Evolutionary conservation across 2,797 vertebrate genomes (phyloP).

Genomic region (Pagetopsis macropterus): DNA sequence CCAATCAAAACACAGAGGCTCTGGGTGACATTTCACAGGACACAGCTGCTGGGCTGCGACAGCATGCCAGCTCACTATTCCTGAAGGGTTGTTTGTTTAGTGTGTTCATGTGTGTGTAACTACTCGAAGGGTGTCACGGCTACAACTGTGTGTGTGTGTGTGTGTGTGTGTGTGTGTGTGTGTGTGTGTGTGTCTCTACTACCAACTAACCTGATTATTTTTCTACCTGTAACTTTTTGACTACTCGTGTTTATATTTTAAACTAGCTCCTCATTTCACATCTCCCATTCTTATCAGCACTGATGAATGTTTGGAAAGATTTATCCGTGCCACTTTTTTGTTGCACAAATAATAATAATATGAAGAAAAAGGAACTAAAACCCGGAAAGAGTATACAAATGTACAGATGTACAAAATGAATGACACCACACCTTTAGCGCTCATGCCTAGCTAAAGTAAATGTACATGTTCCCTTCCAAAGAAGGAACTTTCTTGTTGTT

Average conservation of each 20-base stretch:
- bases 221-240: conserved; percentile 60
- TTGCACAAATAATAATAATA: not conserved
- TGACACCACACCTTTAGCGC: not conserved
- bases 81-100: conserved; percentile 82
- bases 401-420: conserved; percentile 26
- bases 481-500: conserved; percentile 3
- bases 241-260: conserved; percentile 55
- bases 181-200: not conserved
- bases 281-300: conserved; percentile 24
- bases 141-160: conserved; percentile 19
- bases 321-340: conserved; percentile 12
- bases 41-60: conserved; percentile 83
- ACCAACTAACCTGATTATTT: conserved; percentile 41
- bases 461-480: conserved; percentile 1
- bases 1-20: conserved; percentile 78
- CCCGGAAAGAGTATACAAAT: not conserved
- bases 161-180: conserved; percentile 8
- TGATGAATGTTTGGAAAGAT: conserved; percentile 31
- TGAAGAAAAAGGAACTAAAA: conserved; percentile 10
- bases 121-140: conserved; percentile 49
- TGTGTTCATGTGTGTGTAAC: conserved; percentile 50
- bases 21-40: conserved; percentile 82
- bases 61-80: conserved; percentile 81
- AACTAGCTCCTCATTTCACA: conserved; percentile 3
- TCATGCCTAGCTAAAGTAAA: not conserved